Conservation (phyloP, 2,888 invertebrate species). For the Schrankia costaestrigalis region DNA sequence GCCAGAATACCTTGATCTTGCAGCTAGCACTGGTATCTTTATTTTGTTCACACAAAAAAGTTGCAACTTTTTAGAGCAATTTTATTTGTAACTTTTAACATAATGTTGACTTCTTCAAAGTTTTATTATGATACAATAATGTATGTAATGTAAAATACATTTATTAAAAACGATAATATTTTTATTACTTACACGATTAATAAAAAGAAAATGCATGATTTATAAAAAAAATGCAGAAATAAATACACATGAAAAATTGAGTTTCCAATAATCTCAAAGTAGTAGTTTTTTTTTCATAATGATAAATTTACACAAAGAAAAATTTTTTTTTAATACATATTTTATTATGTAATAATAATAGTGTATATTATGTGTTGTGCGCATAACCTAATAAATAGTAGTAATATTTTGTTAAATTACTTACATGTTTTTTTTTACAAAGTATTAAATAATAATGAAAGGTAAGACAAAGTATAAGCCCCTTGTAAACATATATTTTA, state of each 20-base stretch:
- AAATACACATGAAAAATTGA: constrained; percentile 33
- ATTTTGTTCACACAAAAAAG: too few relatives aligned
- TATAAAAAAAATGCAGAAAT: constrained; percentile 18
- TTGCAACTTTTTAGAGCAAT: too few relatives aligned
- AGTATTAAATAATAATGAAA: too few relatives aligned
- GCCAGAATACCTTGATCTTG: too few relatives aligned
- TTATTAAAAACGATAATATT: too few relatives aligned
- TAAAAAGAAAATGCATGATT: constrained; percentile 18
- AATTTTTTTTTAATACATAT: constrained; percentile 2
- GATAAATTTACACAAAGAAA: constrained; percentile 3
- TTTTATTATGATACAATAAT: too few relatives aligned
- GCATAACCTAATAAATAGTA: constrained; percentile 2
- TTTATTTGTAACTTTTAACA: too few relatives aligned
- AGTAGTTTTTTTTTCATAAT: constrained; percentile 8
- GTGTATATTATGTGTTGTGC: constrained; percentile 5
- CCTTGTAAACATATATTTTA: too few relatives aligned
- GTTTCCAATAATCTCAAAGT: constrained; percentile 42
- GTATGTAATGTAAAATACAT: too few relatives aligned
- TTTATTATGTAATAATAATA: constrained; percentile 5
- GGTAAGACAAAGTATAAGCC: too few relatives aligned
- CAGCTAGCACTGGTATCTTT: too few relatives aligned
- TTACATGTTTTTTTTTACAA: constrained; percentile 26
- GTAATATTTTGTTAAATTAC: constrained; percentile 1
- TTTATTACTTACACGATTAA: constrained; percentile 6
- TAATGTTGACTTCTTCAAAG: too few relatives aligned